A percentile compares a stretch with the other conserved stretches of the same genome.
Conservation (phyloP, 1,140 invertebrate genomes). For the silkworm (Bombyx mori) region DNA sequence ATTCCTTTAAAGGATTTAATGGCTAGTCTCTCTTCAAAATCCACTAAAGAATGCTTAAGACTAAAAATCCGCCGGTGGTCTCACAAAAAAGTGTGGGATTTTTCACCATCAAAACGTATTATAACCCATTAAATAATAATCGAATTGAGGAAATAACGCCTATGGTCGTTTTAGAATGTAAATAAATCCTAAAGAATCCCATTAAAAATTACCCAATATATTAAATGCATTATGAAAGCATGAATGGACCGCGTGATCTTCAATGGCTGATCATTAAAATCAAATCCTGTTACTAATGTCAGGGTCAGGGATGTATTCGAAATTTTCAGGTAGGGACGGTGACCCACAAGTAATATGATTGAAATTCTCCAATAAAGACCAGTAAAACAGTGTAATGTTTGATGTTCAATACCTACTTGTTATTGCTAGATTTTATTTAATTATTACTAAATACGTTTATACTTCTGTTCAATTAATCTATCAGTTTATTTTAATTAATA, state of each 20-base stretch:
- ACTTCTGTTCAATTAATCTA: no score
- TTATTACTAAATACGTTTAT: not conserved
- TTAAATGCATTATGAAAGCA: constrained; percentile 13
- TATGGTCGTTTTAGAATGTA: not conserved
- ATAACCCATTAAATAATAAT: constrained; percentile 6
- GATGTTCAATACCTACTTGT: not conserved
- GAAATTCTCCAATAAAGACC: no score
- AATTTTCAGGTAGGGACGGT: not conserved
- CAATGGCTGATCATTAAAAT: constrained; percentile 47
- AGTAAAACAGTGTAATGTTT: not conserved
- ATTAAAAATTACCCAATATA: constrained; percentile 28
- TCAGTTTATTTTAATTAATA: no score
- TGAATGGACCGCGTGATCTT: constrained; percentile 8
- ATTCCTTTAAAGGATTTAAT: no score
- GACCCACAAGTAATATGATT: no score
- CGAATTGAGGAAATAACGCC: not conserved
- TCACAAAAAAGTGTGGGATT: constrained; percentile 1
- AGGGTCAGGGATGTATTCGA: constrained; percentile 1
- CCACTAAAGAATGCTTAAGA: no score
- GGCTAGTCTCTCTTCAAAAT: no score
- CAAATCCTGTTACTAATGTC: constrained; percentile 48
- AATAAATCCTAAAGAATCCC: constrained; percentile 24
- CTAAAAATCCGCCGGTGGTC: constrained; percentile 1
- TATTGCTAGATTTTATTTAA: not conserved
- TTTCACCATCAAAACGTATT: constrained; percentile 1